phyloP scores from a whole-genome alignment of 1,140 invertebrate genomes.

The Drosophila mayri region DNA sequence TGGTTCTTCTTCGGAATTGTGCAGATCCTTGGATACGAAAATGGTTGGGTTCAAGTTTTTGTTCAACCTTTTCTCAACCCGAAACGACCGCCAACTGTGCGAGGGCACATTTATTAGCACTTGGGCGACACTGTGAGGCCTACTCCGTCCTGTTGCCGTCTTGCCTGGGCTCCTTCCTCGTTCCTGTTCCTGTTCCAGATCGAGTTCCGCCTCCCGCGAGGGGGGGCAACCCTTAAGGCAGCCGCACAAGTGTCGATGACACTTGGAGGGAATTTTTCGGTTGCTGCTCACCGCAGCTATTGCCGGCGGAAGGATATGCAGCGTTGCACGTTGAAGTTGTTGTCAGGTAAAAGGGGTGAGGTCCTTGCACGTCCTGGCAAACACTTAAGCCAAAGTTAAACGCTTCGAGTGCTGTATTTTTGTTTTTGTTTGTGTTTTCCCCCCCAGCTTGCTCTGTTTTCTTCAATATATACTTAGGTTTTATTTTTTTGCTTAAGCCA shows the following conservation, averaged over 20 bases:
- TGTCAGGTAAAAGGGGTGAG: slow-evolving; percentile 54
- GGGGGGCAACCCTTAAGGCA: slow-evolving; percentile 74
- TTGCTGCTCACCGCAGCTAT: slow-evolving; percentile 53
- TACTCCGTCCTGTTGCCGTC: slow-evolving; percentile 28
- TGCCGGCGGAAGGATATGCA: slow-evolving; percentile 60
- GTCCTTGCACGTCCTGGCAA: slow-evolving; percentile 69
- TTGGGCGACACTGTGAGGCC: slow-evolving; percentile 74
- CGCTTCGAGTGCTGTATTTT: slow-evolving; percentile 80
- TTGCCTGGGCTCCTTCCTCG: slow-evolving; percentile 19
- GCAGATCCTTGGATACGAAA: slow-evolving; percentile 25
- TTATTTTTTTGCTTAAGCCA: slow-evolving; percentile 37
- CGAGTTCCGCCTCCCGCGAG: slow-evolving; percentile 21
- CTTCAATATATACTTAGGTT: slow-evolving; percentile 24
- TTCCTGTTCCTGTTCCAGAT: slow-evolving; percentile 22
- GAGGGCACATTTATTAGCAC: slow-evolving; percentile 80
- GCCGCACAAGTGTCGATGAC: slow-evolving; percentile 80
- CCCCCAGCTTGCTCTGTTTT: slow-evolving; percentile 54
- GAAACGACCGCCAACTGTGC: slow-evolving; percentile 71
- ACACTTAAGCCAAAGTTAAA: slow-evolving; percentile 83
- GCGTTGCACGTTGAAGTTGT: slow-evolving; percentile 50
- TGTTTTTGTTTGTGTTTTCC: slow-evolving; percentile 74
- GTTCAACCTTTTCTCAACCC: slow-evolving; percentile 6
- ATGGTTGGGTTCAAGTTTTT: slow-evolving; percentile 19
- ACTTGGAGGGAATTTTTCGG: slow-evolving; percentile 75
- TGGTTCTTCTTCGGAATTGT: slow-evolving; percentile 1